Evolutionary conservation across 2,888 invertebrate genomes (phyloP).

Genomic region (Chaetoderma sp.): DNA sequence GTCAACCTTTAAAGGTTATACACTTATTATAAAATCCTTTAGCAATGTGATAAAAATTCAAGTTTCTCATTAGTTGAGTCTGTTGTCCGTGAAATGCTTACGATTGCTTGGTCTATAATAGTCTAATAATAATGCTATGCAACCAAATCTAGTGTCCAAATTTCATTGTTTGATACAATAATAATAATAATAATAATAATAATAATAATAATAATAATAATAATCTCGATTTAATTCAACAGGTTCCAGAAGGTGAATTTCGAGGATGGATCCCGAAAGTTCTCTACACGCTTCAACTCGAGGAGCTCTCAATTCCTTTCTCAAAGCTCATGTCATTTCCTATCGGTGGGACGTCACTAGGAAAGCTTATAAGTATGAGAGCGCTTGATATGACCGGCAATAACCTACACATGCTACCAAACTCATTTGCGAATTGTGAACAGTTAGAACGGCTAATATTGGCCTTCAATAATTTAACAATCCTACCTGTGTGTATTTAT

Average conservation of each 20-base stretch:
- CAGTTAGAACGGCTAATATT: slow-evolving; percentile 48
- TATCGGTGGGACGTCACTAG: slow-evolving; percentile 55
- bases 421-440: slow-evolving; percentile 50
- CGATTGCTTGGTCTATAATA: too few relatives aligned
- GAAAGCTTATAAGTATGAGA: slow-evolving; percentile 47
- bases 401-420: slow-evolving; percentile 48
- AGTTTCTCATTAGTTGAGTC: too few relatives aligned
- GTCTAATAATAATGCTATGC: too few relatives aligned
- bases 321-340: slow-evolving; percentile 57
- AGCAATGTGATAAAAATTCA: too few relatives aligned
- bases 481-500: slow-evolving; percentile 50
- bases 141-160: too few relatives aligned
- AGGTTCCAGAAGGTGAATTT: slow-evolving; percentile 55
- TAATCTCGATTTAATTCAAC: too few relatives aligned
- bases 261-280: slow-evolving; percentile 58
- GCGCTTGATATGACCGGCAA: slow-evolving; percentile 55
- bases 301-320: slow-evolving; percentile 52
- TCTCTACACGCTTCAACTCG: slow-evolving; percentile 48
- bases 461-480: slow-evolving; percentile 52
- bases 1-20: too few relatives aligned
- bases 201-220: too few relatives aligned
- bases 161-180: too few relatives aligned
- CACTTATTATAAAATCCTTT: too few relatives aligned
- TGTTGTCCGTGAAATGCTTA: too few relatives aligned
- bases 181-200: too few relatives aligned